Percentiles rank a stretch among this genome's conserved stretches.
Conservation (phyloP, 1,140 invertebrate species). For the Marisa cornuarietis region DNA sequence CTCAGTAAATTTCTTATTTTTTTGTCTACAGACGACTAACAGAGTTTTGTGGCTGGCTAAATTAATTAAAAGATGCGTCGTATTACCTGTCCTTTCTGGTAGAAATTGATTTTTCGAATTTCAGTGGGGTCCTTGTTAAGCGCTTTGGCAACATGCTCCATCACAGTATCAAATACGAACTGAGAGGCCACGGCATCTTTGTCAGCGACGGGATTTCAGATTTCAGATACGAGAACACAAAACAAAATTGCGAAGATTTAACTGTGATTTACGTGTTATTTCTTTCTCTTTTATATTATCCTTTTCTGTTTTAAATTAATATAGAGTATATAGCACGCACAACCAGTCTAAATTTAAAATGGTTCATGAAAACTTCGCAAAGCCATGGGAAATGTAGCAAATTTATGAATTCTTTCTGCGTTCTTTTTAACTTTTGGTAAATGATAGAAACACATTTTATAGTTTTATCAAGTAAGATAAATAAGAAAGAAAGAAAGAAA, state of each 20-base stretch:
- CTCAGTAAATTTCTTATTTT: no score
- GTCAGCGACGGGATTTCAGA: not conserved
- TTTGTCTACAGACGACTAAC: no score
- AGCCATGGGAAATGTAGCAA: no score
- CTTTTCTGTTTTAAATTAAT: no score
- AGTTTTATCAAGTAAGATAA: not conserved
- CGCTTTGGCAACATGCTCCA: constrained; percentile 81
- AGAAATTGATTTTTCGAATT: constrained; percentile 58
- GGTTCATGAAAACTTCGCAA: no score
- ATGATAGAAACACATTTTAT: not conserved
- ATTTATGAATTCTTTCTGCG: not conserved
- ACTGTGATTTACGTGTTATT: not conserved
- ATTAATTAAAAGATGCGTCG: constrained; percentile 1
- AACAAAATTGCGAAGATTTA: not conserved
- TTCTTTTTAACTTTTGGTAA: not conserved
- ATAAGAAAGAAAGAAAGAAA: not conserved
- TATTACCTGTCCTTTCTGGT: constrained; percentile 53
- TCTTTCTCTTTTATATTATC: not conserved
- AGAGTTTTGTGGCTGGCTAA: no score
- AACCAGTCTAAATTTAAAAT: no score
- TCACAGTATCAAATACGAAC: constrained; percentile 76
- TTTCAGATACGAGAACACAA: not conserved
- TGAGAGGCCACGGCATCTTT: constrained; percentile 51
- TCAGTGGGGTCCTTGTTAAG: constrained; percentile 76
- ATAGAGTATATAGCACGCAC: no score